A percentile compares a stretch with the other conserved stretches of the same genome.
Conservation (phyloP, 2,797 vertebrate species). For the Melanogrammus aeglefinus region DNA sequence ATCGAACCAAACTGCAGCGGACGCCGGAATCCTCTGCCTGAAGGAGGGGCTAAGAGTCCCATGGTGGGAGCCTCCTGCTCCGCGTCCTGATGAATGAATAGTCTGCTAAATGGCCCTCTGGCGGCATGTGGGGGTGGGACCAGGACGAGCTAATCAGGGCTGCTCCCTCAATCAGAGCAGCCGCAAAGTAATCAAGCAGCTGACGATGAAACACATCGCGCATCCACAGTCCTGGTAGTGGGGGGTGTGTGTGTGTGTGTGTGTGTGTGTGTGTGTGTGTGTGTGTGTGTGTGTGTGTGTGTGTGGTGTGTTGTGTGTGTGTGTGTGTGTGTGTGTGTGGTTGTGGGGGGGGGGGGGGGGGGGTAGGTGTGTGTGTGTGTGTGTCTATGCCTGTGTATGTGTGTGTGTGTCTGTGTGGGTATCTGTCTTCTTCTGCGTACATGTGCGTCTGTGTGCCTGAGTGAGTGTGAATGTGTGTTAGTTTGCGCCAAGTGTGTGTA, state of each 20-base stretch:
- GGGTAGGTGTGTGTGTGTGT: background rate
- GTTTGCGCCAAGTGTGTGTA: no score
- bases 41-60: background rate
- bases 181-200: background rate
- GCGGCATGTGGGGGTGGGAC: background rate
- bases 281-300: no score
- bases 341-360: no score
- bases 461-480: no score
- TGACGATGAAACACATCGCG: background rate
- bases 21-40: background rate
- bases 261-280: no score
- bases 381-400: no score
- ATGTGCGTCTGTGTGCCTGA: no score
- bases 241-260: no score
- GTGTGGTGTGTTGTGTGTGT: background rate
- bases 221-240: background rate
- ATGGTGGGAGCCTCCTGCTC: background rate
- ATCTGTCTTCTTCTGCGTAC: no score
- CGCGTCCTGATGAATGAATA: background rate
- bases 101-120: background rate
- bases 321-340: no score
- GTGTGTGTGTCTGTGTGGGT: no score
- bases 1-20: no score
- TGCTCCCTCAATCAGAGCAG: background rate
- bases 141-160: background rate